A percentile compares a stretch with the other conserved stretches of the same genome.
These are phyloP conservation scores for Trematomus bernacchii DNA, from an alignment of 2,797 vertebrate species.

Conservation along the genomic window DNA sequence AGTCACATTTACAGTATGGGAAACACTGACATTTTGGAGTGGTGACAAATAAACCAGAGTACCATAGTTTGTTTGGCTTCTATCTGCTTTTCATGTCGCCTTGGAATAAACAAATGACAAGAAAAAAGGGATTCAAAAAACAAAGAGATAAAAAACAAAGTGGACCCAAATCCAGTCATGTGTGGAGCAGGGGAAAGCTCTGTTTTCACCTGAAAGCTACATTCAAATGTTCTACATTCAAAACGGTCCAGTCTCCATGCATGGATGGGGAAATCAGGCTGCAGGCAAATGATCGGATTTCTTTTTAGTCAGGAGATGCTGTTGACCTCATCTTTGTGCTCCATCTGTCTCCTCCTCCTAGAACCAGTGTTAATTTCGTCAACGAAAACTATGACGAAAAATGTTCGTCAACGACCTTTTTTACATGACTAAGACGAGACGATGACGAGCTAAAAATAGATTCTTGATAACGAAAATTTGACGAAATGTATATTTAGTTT, in stretches of 20 bases:
- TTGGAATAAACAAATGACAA: neutral
- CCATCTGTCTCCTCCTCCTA: no score
- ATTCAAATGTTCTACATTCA: constrained; percentile 59
- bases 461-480: no score
- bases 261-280: constrained; percentile 35
- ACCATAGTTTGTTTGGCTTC: neutral
- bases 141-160: neutral
- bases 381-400: no score
- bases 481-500: no score
- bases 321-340: neutral
- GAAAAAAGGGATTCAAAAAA: neutral
- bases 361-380: no score
- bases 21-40: neutral
- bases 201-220: neutral
- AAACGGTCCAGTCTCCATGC: constrained; percentile 33
- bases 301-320: neutral
- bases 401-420: no score
- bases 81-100: neutral
- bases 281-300: constrained; percentile 57
- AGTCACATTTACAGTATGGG: neutral
- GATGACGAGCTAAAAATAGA: no score
- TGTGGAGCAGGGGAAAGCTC: neutral
- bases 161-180: constrained; percentile 18
- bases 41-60: neutral
- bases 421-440: no score